These are phyloP conservation scores for Dolichallabes microphthalmus DNA, from an alignment of 2,113 vertebrate genomes.

Conservation along the genomic window DNA sequence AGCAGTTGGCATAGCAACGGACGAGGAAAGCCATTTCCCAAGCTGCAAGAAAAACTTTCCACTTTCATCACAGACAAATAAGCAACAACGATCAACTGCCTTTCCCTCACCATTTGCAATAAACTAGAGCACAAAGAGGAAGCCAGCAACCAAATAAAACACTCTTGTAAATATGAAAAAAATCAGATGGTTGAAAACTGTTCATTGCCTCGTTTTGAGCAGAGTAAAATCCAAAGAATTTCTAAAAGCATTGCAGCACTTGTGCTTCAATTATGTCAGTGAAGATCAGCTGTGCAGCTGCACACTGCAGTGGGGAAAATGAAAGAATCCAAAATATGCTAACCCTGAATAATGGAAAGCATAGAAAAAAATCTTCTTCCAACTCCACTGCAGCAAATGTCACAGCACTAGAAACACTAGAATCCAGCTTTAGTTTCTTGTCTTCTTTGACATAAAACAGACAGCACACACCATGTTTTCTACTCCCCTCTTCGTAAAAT, in stretches of 20 bases:
- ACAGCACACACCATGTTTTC: slow-evolving; percentile 5
- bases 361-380: background rate
- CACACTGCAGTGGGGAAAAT: background rate
- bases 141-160: background rate
- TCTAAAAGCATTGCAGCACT: background rate
- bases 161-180: background rate
- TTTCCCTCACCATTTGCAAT: background rate
- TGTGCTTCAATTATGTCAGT: background rate
- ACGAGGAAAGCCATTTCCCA: slow-evolving; percentile 98
- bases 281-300: background rate
- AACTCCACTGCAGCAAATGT: background rate
- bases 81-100: background rate
- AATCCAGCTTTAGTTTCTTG: background rate
- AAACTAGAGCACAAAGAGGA: background rate
- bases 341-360: background rate
- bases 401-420: background rate
- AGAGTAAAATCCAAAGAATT: background rate
- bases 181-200: background rate
- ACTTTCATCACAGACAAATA: slow-evolving; percentile 62
- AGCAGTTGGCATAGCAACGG: slow-evolving; percentile 99
- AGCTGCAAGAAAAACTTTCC: slow-evolving; percentile 80
- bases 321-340: background rate
- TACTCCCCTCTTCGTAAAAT: slow-evolving; percentile 5
- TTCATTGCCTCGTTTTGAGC: background rate
- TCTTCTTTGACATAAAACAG: background rate